Conservation (phyloP, 2,113 vertebrate genomes). For the Albula glossodonta region DNA sequence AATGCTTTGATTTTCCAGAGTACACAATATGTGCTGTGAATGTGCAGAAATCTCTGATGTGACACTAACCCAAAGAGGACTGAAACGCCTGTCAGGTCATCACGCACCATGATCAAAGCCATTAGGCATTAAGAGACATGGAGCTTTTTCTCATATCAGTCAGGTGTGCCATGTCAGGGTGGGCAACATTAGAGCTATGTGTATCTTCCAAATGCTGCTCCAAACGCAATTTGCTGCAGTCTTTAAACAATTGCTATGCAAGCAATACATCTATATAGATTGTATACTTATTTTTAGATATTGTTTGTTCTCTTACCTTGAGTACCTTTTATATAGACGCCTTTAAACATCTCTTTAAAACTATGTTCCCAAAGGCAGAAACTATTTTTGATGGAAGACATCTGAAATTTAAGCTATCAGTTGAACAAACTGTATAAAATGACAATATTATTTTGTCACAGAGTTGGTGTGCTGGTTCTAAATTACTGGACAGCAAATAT, state of each 20-base stretch:
- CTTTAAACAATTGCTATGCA: neutral
- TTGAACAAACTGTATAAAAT: neutral
- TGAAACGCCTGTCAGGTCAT: neutral
- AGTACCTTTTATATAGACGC: neutral
- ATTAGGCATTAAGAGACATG: neutral
- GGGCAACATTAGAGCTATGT: neutral
- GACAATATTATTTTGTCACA: neutral
- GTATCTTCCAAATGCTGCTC: neutral
- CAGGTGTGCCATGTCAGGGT: neutral
- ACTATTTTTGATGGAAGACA: neutral
- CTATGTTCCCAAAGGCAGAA: too few relatives aligned
- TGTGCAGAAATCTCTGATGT: neutral
- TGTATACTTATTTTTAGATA: neutral
- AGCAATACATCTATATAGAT: neutral
- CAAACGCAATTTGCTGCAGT: neutral
- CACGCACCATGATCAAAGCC: neutral
- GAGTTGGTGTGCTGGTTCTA: neutral
- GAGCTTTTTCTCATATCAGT: neutral
- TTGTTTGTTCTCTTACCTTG: neutral
- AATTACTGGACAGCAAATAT: neutral
- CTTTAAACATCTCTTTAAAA: neutral
- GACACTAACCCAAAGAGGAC: neutral
- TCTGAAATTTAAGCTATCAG: neutral
- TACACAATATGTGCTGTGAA: neutral
- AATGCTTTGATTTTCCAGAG: neutral